Base-by-base conservation (phyloP, 1,140 invertebrate species). In the Phymorhynchus buccinoides region DNA sequence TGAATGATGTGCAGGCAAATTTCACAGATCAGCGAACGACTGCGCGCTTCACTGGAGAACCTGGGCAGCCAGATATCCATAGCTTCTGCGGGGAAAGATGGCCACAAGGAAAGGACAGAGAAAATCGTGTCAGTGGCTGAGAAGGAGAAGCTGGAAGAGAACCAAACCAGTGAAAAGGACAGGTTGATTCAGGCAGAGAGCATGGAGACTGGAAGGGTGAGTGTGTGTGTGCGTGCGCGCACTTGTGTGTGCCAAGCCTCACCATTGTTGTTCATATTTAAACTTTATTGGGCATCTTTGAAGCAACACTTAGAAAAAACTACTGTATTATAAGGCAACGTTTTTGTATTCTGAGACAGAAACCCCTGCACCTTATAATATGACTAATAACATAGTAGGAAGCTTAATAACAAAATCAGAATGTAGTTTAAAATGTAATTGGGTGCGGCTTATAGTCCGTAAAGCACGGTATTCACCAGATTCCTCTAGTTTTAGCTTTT, bases 111-210 rank as follows among this genome's bases (percentile, higher is more conserved):
- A 27, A 83, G 82, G n/a, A 66, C 71, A 18, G 84, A 85, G n/a
- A 32, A 6, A 66, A 52, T 39, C n/a, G 41, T 80, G 39, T 42
- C 71, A 16, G 71, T 83, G 27, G 48, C 14, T 32, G 81, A 83
- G 35, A 84, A 85, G 37, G 81, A 83, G 32, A 85, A 87, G 42
- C 39, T 37, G 32, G 39, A 27, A 37, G 68, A 44, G 44, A 82
- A 87, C 4, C 62, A 84, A 37, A 79, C 86, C 9, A 88, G 89
- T 66, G 85, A 87, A 37, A 84, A 86, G 71, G 88, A 90, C 30
- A 90, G 90, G 87, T 85, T 92, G 16, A 90, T 92, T 44, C 86
- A 92, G 75, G 90, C 87, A n/a, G 91, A 92, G 80, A 85, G 80
- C 66, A 87, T 90, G 32, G 90, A 92, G 79, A 91, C 90, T 62